Conservation (phyloP, 2,113 vertebrate genomes). For the Anoplopoma fimbria region DNA sequence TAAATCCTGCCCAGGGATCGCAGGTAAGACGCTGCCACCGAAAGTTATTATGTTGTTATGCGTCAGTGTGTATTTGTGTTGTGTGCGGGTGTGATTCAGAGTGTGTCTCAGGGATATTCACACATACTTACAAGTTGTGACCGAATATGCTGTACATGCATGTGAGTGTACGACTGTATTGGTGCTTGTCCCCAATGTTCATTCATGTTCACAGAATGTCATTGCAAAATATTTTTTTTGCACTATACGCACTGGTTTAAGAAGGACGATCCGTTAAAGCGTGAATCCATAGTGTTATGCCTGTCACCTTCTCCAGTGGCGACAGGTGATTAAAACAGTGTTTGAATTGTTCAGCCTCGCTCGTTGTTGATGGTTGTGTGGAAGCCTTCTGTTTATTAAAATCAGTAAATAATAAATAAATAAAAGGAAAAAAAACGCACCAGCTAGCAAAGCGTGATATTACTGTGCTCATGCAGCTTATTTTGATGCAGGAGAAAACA, state of each 20-base stretch:
- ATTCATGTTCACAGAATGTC: not conserved
- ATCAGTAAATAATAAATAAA: not conserved
- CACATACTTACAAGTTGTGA: slow-evolving; percentile 8
- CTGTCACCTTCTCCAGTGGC: slow-evolving; percentile 1
- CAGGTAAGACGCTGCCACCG: not conserved
- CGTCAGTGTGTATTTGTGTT: slow-evolving; percentile 1
- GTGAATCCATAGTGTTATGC: slow-evolving; percentile 14
- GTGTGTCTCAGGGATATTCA: slow-evolving; percentile 13
- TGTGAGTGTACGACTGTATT: not conserved
- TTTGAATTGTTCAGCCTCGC: slow-evolving; percentile 11
- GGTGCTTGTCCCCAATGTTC: not conserved
- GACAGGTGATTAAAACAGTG: slow-evolving; percentile 37
- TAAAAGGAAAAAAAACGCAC: not conserved
- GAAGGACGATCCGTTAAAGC: not conserved
- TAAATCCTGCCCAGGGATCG: slow-evolving; percentile 26
- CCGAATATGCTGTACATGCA: not conserved
- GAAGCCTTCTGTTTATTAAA: slow-evolving; percentile 13
- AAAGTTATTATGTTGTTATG: not conserved
- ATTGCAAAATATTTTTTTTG: not conserved
- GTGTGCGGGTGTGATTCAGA: not conserved
- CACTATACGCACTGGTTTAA: not conserved
- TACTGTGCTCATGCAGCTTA: slow-evolving; percentile 14
- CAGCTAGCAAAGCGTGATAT: slow-evolving; percentile 10
- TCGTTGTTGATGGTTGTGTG: not conserved
- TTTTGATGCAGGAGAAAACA: slow-evolving; percentile 43